Percentiles rank a stretch among this genome's conserved stretches.
Evolutionary conservation across 2,888 invertebrate species (phyloP).

Genomic region (Hirtodrosophila histrioides): DNA sequence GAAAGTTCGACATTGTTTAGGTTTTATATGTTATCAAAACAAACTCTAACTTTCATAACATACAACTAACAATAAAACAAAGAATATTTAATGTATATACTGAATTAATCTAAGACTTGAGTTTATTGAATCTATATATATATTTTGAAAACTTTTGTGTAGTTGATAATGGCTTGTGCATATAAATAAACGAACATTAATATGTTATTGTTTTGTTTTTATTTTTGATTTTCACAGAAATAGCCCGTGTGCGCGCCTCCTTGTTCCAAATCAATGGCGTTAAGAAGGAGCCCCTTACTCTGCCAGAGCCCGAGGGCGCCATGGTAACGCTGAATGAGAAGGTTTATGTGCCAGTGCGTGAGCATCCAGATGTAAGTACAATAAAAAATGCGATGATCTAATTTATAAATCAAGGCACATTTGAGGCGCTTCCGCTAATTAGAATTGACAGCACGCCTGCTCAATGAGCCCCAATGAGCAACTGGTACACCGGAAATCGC

Average conservation of each 20-base stretch:
- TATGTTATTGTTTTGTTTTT: conserved; percentile 17
- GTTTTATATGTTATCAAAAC: too few species aligned
- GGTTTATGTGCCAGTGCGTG: conserved; percentile 99
- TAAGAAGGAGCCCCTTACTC: conserved; percentile 95
- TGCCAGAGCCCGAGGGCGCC: conserved; percentile 96
- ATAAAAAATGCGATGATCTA: conserved; percentile 61
- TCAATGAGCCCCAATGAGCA: conserved; percentile 80
- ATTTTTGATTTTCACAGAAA: conserved; percentile 91
- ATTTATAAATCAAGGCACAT: conserved; percentile 69
- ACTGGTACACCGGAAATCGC: conserved; percentile 83
- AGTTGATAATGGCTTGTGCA: too few species aligned
- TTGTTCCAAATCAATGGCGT: conserved; percentile 99
- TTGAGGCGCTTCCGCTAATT: conserved; percentile 80
- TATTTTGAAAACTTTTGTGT: too few species aligned
- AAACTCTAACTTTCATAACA: too few species aligned
- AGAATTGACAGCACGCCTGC: conserved; percentile 73
- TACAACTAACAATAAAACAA: too few species aligned
- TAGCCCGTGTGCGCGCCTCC: conserved; percentile 98
- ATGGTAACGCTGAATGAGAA: conserved; percentile 98
- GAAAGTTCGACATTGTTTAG: too few species aligned
- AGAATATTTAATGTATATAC: too few species aligned
- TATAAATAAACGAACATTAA: not conserved
- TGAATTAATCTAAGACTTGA: too few species aligned
- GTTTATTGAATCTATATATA: too few species aligned
- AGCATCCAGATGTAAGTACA: conserved; percentile 99